A percentile compares a stretch with the other conserved stretches of the same genome.
Conservation (phyloP, 2,797 vertebrate genomes). For the Kryptolebias ocellatus region DNA sequence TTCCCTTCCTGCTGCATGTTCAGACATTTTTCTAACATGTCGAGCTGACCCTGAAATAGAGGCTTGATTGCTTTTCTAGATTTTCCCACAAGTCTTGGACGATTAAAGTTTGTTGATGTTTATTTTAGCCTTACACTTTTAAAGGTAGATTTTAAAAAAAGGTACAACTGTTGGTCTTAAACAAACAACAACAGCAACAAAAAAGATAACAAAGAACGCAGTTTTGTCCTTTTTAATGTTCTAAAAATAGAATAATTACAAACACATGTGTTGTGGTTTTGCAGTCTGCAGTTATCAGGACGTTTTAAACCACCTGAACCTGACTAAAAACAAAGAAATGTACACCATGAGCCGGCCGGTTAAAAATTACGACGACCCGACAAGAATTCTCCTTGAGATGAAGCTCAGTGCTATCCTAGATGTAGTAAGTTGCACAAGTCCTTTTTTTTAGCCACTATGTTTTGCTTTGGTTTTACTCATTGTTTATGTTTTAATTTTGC, state of each 20-base stretch:
- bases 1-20: too few species aligned
- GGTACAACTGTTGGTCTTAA: too few species aligned
- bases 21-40: too few species aligned
- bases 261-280: neutral
- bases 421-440: slow-evolving; percentile 47
- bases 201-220: too few species aligned
- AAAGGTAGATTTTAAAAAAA: too few species aligned
- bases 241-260: neutral
- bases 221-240: too few species aligned
- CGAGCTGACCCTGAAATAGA: too few species aligned
- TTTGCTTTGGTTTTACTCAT: neutral
- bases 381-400: slow-evolving; percentile 40
- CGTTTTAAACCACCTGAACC: slow-evolving; percentile 60
- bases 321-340: slow-evolving; percentile 56
- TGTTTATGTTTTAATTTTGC: neutral
- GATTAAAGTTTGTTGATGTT: too few species aligned
- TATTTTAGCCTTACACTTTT: too few species aligned
- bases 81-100: too few species aligned
- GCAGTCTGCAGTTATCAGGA: slow-evolving; percentile 60
- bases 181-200: too few species aligned
- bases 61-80: too few species aligned
- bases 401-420: slow-evolving; percentile 58
- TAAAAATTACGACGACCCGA: slow-evolving; percentile 52
- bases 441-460: neutral
- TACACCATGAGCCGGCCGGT: slow-evolving; percentile 63